Percentiles rank a stretch among this genome's conserved stretches.
Evolutionary conservation across 2,113 vertebrate species (phyloP).

Genomic region (Cololabis saira): DNA sequence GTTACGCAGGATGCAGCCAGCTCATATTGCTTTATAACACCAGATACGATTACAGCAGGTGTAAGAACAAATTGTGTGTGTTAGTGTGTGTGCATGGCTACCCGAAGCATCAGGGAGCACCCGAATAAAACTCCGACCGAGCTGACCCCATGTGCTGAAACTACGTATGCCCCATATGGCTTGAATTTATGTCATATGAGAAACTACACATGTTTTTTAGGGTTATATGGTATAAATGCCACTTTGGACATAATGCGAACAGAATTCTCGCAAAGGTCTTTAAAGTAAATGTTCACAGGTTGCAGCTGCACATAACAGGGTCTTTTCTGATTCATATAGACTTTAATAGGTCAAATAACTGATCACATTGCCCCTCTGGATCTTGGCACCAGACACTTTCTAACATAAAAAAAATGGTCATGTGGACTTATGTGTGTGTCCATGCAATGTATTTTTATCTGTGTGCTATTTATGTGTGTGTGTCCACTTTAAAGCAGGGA

Average conservation of each 20-base stretch:
- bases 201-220: no score
- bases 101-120: background rate
- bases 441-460: background rate
- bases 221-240: no score
- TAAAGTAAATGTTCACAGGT: no score
- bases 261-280: no score
- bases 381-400: no score
- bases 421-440: no score
- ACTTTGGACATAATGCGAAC: no score
- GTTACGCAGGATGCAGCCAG: conserved; percentile 32
- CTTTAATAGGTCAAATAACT: no score
- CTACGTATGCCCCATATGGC: background rate
- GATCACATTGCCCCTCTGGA: no score
- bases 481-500: conserved; percentile 6
- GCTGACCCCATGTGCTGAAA: background rate
- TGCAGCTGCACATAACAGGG: no score
- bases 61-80: conserved; percentile 33
- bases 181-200: background rate
- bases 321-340: no score
- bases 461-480: conserved; percentile 24
- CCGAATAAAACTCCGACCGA: conserved; percentile 3
- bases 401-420: no score
- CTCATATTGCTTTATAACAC: conserved; percentile 54
- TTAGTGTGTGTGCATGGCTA: background rate
- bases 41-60: conserved; percentile 58